Evolutionary conservation across 64 coral and sea anemone species (phyloP), one percentile per base, ranked within the genome.

Genomic region (Acropora yongei): DNA sequence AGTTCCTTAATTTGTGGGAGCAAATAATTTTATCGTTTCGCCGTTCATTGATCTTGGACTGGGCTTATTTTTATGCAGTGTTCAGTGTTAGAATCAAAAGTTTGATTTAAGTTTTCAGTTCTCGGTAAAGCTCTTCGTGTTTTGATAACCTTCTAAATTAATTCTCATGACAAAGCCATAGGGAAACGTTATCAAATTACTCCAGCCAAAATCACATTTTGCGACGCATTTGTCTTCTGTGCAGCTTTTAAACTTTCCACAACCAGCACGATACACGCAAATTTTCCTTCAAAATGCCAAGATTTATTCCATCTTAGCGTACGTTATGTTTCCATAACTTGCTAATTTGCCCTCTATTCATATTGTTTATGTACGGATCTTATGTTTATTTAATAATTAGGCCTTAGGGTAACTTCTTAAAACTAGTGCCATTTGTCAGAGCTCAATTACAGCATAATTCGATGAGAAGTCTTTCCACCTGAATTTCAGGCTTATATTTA

Each of bases 311-410:
- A 12, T 18, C 42, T 16, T 42, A 13, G 7, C 51, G 9, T 81
- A 2, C 1, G 57, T 60, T 53, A 57, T 42, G 18, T 81, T 82
- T 13, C 80, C 66, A 67, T 68, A 42, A 10, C 40, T 4, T 42
- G n/a, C 60, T 67, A 67, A 67, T 83, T 67, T 68, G 13, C 14
- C 2, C 57, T 65, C 80, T 47, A 11, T n/a, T 67, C 17, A 45
- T 45, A 76, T 1, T 67, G 80, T 83, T 83, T 83, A 61, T 46
- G 10, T 83, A 67, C 44, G 8, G 41, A 42, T 68, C 11, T 46
- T 14, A 41, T 0, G 57, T 83, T 83, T 83, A 83, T 57, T 83
- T 43, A 44, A 67, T 45, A 18, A 83, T 83, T 12, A 17, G 17
- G 44, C 6, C 57, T 46, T 13, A 68, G 47, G 60, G 57, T 83